A percentile compares a stretch with the other conserved stretches of the same genome.
phyloP scores from a whole-genome alignment of 2,888 invertebrate species.

The Diarsia brunnea region DNA sequence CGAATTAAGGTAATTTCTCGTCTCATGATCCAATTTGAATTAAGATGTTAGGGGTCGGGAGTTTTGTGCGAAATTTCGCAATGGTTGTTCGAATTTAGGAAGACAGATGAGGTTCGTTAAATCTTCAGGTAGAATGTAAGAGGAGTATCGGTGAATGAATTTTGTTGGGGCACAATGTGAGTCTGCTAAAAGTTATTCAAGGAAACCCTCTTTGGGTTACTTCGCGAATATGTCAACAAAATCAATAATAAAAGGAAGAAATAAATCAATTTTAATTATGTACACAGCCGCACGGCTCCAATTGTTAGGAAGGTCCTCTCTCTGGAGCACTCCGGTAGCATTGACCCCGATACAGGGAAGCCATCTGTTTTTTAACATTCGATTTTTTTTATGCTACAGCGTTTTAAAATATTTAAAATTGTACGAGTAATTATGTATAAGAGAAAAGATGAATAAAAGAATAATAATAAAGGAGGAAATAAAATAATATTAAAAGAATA shows the following conservation, averaged over 20 bases:
- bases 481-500: neutral
- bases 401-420: no score
- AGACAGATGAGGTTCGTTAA: conserved; percentile 46
- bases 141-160: neutral
- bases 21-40: conserved; percentile 72
- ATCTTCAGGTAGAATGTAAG: conserved; percentile 6
- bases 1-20: conserved; percentile 71
- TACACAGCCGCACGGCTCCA: no score
- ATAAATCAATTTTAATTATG: neutral
- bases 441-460: no score
- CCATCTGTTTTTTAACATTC: no score
- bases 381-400: no score
- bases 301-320: no score
- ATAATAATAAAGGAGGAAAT: neutral
- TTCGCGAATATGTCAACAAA: no score
- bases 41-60: conserved; percentile 58
- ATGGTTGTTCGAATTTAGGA: conserved; percentile 55
- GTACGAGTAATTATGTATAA: no score
- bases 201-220: no score
- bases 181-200: neutral
- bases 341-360: no score
- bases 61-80: conserved; percentile 62
- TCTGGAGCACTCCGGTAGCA: no score
- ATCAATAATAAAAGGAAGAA: neutral
- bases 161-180: neutral